Evolutionary conservation across 2,888 invertebrate species (phyloP).

Genomic region (Urechis unicinctus): DNA sequence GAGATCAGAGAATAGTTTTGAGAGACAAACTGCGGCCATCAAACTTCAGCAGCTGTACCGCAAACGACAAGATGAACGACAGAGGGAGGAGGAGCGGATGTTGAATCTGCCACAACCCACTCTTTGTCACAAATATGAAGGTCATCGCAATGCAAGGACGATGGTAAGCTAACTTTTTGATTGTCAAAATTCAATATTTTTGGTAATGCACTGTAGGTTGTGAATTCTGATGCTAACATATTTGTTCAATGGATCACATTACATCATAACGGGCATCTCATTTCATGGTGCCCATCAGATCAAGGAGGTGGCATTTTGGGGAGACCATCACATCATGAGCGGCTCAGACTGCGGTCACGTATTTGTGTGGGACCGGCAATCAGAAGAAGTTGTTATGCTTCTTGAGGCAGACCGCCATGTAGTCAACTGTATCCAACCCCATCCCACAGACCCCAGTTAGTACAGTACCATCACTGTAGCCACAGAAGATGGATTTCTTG

Average conservation of each 20-base stretch:
- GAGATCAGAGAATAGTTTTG: conserved; percentile 16
- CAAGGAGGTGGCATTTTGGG: conserved; percentile 81
- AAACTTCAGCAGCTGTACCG: conserved; percentile 39
- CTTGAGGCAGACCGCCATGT: conserved; percentile 73
- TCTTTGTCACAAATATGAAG: conserved; percentile 65
- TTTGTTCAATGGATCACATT: too few relatives aligned
- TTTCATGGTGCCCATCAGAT: conserved; percentile 56
- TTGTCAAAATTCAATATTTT: too few relatives aligned
- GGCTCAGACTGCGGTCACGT: conserved; percentile 87
- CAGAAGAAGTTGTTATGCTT: conserved; percentile 66
- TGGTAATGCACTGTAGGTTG: too few relatives aligned
- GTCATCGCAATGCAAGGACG: conserved; percentile 69
- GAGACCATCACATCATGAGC: conserved; percentile 71
- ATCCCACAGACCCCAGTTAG: conserved; percentile 60
- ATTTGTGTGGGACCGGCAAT: conserved; percentile 71
- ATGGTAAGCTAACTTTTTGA: conserved; percentile 41
- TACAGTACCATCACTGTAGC: background rate
- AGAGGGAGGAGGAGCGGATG: conserved; percentile 32
- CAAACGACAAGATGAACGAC: conserved; percentile 30
- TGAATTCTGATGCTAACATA: too few relatives aligned
- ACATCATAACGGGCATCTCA: background rate
- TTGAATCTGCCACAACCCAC: conserved; percentile 34
- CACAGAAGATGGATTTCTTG: too few relatives aligned
- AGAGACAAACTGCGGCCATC: conserved; percentile 35
- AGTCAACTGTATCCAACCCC: conserved; percentile 79